Conservation (phyloP, 1,140 invertebrate genomes). For the Neodiprion virginianus region DNA sequence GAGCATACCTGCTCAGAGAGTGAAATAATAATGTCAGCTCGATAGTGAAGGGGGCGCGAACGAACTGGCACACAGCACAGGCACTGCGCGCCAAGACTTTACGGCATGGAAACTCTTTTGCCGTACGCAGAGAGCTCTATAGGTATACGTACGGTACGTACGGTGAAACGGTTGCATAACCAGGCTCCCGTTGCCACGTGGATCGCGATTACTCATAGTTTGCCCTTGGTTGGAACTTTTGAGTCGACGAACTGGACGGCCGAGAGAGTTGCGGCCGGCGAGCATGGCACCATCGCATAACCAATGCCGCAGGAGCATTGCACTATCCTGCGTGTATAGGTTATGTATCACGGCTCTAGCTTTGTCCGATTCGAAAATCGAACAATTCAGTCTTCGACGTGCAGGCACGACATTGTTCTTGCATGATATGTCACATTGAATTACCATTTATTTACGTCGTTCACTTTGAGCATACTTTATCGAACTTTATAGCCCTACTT, state of each 20-base stretch:
- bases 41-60: neutral
- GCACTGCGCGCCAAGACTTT: neutral
- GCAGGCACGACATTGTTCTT: no score
- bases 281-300: no score
- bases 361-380: no score
- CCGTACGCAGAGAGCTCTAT: neutral
- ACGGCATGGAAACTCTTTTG: neutral
- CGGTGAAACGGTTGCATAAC: neutral
- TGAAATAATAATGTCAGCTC: neutral
- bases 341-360: no score
- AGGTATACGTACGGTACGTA: no score
- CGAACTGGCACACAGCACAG: neutral
- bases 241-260: conserved; percentile 6
- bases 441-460: neutral
- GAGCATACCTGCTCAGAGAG: neutral
- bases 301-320: neutral
- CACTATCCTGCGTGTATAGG: neutral
- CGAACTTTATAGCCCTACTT: neutral
- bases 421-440: neutral
- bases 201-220: conserved; percentile 7
- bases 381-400: no score
- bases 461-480: neutral
- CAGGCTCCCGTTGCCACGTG: conserved; percentile 6
- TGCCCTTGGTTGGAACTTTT: conserved; percentile 1
- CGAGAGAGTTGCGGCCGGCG: neutral